phyloP scores from a whole-genome alignment of 2,797 vertebrate genomes.

The Hipposideros larvatus region DNA sequence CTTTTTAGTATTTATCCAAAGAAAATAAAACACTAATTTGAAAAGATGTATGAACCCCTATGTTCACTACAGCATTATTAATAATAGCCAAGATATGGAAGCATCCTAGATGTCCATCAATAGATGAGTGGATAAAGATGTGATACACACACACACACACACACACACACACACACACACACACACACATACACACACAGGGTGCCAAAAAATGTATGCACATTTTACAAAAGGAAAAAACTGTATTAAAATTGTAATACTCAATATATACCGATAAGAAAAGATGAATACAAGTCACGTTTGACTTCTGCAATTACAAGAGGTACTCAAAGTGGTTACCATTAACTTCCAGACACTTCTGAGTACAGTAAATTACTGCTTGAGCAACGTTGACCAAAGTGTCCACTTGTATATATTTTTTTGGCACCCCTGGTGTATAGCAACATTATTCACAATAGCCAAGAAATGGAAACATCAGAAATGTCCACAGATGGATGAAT shows the following conservation, averaged over 20 bases:
- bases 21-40: background rate
- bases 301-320: no score
- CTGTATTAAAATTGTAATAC: no score
- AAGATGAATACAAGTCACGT: no score
- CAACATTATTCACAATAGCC: background rate
- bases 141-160: background rate
- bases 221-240: no score
- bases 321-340: no score
- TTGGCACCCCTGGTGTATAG: no score
- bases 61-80: background rate
- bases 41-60: background rate
- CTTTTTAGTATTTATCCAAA: background rate
- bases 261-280: no score
- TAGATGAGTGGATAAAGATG: background rate
- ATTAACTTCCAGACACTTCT: no score
- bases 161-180: background rate
- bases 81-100: background rate
- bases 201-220: no score
- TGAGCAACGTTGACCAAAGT: no score
- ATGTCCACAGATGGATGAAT: background rate
- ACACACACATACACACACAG: background rate
- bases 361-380: no score
- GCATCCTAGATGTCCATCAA: background rate
- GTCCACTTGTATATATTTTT: no score
- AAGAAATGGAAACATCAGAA: background rate